These are phyloP conservation scores for Sebastes hubbsi DNA, from an alignment of 2,797 vertebrate genomes.

Conservation along the genomic window DNA sequence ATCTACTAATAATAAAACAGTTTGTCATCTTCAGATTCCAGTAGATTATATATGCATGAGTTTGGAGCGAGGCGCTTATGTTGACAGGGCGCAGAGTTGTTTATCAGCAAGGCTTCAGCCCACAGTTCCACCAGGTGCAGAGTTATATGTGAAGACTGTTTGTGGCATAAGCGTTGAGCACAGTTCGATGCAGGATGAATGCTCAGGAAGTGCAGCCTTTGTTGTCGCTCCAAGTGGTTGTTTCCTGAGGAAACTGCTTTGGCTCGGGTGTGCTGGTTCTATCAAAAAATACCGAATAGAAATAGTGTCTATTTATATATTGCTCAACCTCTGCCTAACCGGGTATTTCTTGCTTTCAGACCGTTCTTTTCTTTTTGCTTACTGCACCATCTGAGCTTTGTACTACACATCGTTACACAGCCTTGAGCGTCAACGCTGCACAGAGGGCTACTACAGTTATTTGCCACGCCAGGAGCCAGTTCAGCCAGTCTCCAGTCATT, in stretches of 20 bases:
- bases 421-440: constrained; percentile 40
- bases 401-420: constrained; percentile 19
- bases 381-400: constrained; percentile 18
- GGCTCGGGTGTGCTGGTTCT: constrained; percentile 18
- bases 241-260: constrained; percentile 67
- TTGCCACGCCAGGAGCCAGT: neutral
- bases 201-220: constrained; percentile 50
- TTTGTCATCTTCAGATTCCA: neutral
- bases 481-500: neutral
- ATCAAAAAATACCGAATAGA: constrained; percentile 13
- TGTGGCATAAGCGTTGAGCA: constrained; percentile 3
- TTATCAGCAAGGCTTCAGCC: neutral
- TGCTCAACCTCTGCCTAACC: constrained; percentile 1
- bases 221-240: constrained; percentile 38
- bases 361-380: constrained; percentile 28
- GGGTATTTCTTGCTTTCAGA: constrained; percentile 14
- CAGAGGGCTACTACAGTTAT: constrained; percentile 4
- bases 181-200: constrained; percentile 8
- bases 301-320: constrained; percentile 30
- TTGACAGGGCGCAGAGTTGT: neutral
- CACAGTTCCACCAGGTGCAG: neutral
- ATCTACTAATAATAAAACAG: neutral
- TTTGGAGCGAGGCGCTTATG: neutral
- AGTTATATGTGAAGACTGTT: neutral
- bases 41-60: neutral